Evolutionary conservation across 2,888 invertebrate genomes (phyloP), one percentile per base, ranked within the genome.

Genomic region (Thumatha senex): DNA sequence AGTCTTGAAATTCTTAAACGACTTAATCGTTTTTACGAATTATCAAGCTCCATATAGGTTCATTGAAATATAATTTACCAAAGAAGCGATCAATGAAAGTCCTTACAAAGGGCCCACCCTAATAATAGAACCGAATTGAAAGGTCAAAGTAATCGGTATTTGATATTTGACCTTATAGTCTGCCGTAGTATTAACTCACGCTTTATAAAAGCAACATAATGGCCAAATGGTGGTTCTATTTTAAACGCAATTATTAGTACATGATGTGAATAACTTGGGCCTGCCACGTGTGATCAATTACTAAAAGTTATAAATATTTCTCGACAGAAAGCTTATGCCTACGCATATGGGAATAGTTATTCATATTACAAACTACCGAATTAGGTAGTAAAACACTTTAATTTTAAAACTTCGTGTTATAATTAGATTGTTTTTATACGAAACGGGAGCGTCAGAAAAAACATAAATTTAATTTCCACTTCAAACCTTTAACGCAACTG

Each of bases 81-180:
- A 62, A 70, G 58, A 56, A 61, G 49, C 60, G 56, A 70, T 72
- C 71, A 71, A 74, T 76, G 60, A 51, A 56, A 56, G 58, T 59
- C 54, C 49, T 61, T 71, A 67, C 67, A 70, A 70, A 70, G 63
- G 68, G 59, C 67, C 72, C 62, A 63, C 61, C 62, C 62, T 51
- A 58, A 64, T 58, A 39, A 34, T 47, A 48, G 47, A 39, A 44
- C 61, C 52, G 53, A 72, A 80, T 76, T 70, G 66, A 72, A 61
- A 61, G 76, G 80, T 81, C 77, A 75, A 70, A 65, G 51, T 53
- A 59, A 47, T 46, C 57, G 60, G 61, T 62, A 71, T 74, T 76
- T 77, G 75, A 75, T 72, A 73, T 67, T 66, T 72, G 66, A 73
- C 66, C 67, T n/a, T 48, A 54, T 58, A 59, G 59, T 51, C 63